Conservation (phyloP, 2,888 invertebrate species). For the Aspidapion aeneum region DNA sequence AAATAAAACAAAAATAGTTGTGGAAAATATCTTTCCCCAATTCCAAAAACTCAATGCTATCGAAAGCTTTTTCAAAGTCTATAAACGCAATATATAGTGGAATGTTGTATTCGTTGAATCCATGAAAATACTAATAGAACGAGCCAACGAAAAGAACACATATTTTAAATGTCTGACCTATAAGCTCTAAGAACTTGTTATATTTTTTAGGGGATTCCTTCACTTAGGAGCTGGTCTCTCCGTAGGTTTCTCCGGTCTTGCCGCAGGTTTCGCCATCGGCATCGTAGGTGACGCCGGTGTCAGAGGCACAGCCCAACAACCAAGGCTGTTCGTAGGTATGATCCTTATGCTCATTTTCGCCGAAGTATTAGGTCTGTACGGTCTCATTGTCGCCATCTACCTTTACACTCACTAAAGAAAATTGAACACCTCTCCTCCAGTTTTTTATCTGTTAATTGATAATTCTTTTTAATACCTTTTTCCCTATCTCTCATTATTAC, state of each 20-base stretch:
- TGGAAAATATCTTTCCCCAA: too few species aligned
- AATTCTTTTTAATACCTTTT: conserved; percentile 12
- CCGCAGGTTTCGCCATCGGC: conserved; percentile 99
- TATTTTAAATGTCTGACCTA: too few species aligned
- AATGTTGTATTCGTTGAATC: too few species aligned
- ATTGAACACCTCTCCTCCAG: conserved; percentile 9
- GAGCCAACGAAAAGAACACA: too few species aligned
- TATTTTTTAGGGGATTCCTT: conserved; percentile 89
- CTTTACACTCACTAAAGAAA: conserved; percentile 86
- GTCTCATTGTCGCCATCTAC: conserved; percentile 99
- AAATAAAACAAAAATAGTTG: too few species aligned
- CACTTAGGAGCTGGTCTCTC: conserved; percentile 96
- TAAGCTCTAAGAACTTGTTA: too few species aligned
- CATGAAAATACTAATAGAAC: too few species aligned
- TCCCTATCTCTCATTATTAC: conserved; percentile 15
- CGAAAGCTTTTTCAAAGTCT: too few species aligned
- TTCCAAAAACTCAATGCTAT: too few species aligned
- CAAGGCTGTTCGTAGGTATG: conserved; percentile 99
- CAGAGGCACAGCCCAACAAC: conserved; percentile 98
- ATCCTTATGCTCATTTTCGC: conserved; percentile 99
- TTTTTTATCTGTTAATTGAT: not conserved
- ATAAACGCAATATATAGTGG: too few species aligned
- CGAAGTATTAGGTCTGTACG: conserved; percentile 99
- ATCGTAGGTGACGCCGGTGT: conserved; percentile 99
- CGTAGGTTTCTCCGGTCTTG: conserved; percentile 96